A percentile compares a stretch with the other conserved stretches of the same genome.
Conservation (phyloP, 2,797 vertebrate genomes). For the Chloroceryle inda region DNA sequence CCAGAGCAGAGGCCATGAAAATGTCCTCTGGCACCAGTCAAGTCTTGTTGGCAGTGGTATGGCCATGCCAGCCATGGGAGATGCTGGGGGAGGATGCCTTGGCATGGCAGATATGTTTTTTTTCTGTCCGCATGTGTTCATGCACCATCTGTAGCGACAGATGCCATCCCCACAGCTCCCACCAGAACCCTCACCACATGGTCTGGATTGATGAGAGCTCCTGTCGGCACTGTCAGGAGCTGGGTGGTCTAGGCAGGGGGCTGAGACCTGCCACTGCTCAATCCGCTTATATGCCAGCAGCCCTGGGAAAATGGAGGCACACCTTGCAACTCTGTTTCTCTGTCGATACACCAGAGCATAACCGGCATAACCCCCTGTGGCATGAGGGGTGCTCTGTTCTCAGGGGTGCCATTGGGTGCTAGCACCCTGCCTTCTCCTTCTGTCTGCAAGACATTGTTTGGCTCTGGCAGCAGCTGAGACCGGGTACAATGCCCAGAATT, state of each 20-base stretch:
- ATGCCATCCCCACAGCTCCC: neutral
- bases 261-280: neutral
- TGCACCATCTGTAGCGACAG: neutral
- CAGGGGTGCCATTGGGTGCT: neutral
- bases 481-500: slow-evolving; percentile 65
- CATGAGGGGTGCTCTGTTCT: neutral
- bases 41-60: neutral
- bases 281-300: neutral
- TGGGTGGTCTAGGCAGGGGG: neutral
- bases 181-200: accelerated
- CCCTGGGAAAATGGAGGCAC: accelerated
- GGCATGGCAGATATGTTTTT: accelerated
- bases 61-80: accelerated
- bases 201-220: neutral
- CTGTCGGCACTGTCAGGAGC: neutral
- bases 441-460: neutral
- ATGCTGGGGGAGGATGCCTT: neutral
- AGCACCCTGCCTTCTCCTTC: neutral
- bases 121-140: neutral
- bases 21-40: neutral
- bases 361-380: accelerated
- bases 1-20: neutral
- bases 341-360: neutral
- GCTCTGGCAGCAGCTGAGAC: slow-evolving; percentile 26
- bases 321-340: neutral